Evolutionary conservation across 2,113 vertebrate species (phyloP).

Genomic region (Limnothrissa miodon): DNA sequence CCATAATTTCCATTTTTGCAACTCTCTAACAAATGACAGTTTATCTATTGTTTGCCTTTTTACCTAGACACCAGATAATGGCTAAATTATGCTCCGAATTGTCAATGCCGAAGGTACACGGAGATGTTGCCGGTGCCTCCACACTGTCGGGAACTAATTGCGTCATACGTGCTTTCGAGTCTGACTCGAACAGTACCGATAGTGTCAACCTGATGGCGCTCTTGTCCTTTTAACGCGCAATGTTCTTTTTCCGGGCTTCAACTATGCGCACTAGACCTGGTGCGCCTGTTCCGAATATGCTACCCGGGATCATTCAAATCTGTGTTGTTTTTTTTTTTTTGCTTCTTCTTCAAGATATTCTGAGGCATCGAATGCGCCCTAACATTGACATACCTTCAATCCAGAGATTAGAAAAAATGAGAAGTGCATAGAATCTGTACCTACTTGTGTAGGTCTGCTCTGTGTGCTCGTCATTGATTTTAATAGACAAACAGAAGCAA

Average conservation of each 20-base stretch:
- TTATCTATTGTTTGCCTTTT: not conserved
- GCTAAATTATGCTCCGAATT: not conserved
- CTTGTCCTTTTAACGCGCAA: conserved; percentile 1
- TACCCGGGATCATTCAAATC: not conserved
- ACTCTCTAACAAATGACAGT: not conserved
- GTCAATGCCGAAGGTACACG: not conserved
- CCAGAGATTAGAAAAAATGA: not conserved
- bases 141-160: not conserved
- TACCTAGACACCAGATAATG: not conserved
- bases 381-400: not conserved
- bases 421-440: not conserved
- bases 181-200: not conserved
- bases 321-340: not conserved
- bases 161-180: not conserved
- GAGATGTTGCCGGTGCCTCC: not conserved
- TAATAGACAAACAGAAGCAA: not conserved
- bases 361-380: not conserved
- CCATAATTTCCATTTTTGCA: not conserved
- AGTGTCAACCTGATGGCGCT: conserved; percentile 8
- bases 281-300: not conserved
- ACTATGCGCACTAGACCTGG: not conserved
- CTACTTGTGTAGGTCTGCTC: not conserved
- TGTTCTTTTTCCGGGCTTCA: not conserved
- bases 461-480: not conserved
- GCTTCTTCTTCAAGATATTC: not conserved